These are phyloP conservation scores for Lomographa bimaculata DNA, from an alignment of 2,888 invertebrate genomes.

Conservation along the genomic window DNA sequence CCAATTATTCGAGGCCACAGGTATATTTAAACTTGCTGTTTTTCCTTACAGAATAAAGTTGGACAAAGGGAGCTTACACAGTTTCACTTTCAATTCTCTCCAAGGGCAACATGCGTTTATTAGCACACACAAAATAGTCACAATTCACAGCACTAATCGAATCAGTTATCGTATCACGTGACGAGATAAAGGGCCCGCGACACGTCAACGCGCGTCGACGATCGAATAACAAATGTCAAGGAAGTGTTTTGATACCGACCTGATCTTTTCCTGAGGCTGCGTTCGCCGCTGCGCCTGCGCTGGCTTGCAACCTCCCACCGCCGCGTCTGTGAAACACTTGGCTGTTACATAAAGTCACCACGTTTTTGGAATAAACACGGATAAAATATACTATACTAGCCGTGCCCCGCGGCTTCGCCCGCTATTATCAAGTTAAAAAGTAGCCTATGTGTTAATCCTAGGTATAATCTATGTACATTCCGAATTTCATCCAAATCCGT, in stretches of 20 bases:
- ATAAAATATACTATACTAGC: no score
- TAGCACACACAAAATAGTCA: conserved; percentile 29
- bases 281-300: conserved; percentile 62
- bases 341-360: conserved; percentile 65
- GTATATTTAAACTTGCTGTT: not conserved
- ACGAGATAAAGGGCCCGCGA: conserved; percentile 29
- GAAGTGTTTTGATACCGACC: conserved; percentile 58
- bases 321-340: conserved; percentile 62
- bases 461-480: no score
- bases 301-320: conserved; percentile 69
- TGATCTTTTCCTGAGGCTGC: conserved; percentile 76
- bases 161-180: conserved; percentile 21
- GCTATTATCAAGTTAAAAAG: no score
- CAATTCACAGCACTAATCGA: conserved; percentile 11
- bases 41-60: conserved; percentile 6
- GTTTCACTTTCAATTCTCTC: conserved; percentile 26
- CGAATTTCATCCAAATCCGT: no score
- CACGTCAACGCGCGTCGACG: conserved; percentile 53
- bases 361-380: conserved; percentile 31
- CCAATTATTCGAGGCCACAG: conserved; percentile 11
- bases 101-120: conserved; percentile 31
- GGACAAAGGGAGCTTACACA: conserved; percentile 27
- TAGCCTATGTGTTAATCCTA: no score
- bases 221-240: conserved; percentile 63
- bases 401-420: no score